A percentile compares a stretch with the other conserved stretches of the same genome.
Conservation (phyloP, 2,888 invertebrate genomes). For the Heteropelma amictum region DNA sequence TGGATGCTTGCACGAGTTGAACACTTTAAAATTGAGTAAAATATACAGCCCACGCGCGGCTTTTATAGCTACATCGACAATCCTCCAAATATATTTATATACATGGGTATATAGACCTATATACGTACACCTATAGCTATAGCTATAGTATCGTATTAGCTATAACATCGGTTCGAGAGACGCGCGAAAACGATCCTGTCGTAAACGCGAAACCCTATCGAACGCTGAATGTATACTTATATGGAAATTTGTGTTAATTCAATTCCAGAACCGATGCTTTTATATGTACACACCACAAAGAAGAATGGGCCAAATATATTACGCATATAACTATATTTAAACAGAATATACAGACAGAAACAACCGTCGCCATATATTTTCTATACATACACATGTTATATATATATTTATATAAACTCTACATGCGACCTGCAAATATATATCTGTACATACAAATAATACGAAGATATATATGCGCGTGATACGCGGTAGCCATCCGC, state of each 20-base stretch:
- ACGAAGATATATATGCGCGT: conserved; percentile 21
- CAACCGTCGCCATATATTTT: background rate
- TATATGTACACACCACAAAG: conserved; percentile 27
- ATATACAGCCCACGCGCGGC: conserved; percentile 39
- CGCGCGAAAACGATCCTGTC: conserved; percentile 26
- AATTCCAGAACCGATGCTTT: conserved; percentile 50
- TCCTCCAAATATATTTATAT: background rate
- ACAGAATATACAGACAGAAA: no score
- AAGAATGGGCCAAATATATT: conserved; percentile 10
- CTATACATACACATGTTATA: background rate
- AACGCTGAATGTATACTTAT: conserved; percentile 31
- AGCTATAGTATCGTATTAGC: background rate
- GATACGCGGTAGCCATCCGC: conserved; percentile 14
- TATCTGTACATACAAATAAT: background rate
- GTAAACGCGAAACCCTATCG: conserved; percentile 44
- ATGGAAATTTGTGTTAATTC: conserved; percentile 56
- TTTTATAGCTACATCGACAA: background rate
- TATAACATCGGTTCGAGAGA: no score
- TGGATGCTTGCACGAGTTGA: conserved; percentile 10
- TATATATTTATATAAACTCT: background rate
- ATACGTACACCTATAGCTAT: background rate
- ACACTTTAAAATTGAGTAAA: conserved; percentile 43
- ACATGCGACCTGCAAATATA: no score
- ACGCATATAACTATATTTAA: conserved; percentile 14
- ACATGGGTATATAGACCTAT: background rate